phyloP scores from a whole-genome alignment of 2,113 vertebrate genomes.

The Notothenia coriiceps region DNA sequence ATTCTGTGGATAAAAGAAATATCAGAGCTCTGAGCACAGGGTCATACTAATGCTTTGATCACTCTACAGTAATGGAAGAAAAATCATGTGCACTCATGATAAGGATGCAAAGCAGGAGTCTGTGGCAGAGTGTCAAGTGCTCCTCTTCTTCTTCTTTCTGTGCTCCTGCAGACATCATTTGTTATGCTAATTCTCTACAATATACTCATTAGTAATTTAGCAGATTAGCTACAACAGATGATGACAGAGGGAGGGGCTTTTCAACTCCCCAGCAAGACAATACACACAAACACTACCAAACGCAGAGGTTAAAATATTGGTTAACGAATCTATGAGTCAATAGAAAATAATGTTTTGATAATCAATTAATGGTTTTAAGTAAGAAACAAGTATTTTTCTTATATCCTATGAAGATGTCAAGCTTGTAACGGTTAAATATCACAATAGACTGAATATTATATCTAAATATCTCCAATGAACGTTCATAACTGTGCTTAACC shows the following conservation, averaged over 20 bases:
- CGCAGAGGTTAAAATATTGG: too few species aligned
- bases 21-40: background rate
- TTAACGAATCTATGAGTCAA: too few species aligned
- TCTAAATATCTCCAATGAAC: too few species aligned
- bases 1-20: constrained; percentile 11
- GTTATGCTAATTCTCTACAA: constrained; percentile 67
- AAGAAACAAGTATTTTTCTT: too few species aligned
- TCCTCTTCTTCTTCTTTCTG: constrained; percentile 25
- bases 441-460: too few species aligned
- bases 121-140: constrained; percentile 40
- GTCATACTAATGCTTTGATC: constrained; percentile 18
- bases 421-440: too few species aligned
- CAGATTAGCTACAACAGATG: constrained; percentile 42
- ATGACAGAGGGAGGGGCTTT: constrained; percentile 19
- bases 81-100: constrained; percentile 40
- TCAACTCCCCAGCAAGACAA: background rate
- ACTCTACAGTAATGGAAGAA: background rate
- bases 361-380: too few species aligned
- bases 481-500: background rate
- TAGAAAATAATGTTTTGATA: too few species aligned
- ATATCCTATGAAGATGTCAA: too few species aligned
- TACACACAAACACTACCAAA: too few species aligned
- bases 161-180: constrained; percentile 45
- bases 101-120: constrained; percentile 25
- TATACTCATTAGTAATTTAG: constrained; percentile 56